phyloP scores from a whole-genome alignment of 1,140 invertebrate genomes.

The Psix sp. region DNA sequence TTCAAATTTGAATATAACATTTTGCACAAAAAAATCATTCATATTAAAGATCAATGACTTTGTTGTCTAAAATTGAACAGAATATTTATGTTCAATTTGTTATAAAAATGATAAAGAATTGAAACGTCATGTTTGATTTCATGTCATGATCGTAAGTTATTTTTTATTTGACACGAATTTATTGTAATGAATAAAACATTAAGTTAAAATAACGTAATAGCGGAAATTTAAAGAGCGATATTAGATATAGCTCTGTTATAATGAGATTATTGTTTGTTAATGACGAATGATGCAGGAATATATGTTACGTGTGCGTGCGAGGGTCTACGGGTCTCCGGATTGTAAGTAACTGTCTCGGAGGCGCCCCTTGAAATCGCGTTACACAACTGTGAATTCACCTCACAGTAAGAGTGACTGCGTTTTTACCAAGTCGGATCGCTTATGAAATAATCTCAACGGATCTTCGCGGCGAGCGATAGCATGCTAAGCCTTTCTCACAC shows the following conservation, averaged over 20 bases:
- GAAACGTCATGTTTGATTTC: too few species aligned
- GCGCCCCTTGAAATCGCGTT: conserved; percentile 59
- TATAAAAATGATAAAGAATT: too few species aligned
- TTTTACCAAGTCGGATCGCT: conserved; percentile 72
- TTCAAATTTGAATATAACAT: too few species aligned
- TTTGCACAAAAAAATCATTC: too few species aligned
- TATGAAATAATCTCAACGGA: conserved; percentile 71
- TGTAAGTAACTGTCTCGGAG: conserved; percentile 39
- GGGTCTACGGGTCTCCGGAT: conserved; percentile 30
- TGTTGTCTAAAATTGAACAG: too few species aligned
- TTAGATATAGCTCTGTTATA: conserved; percentile 38
- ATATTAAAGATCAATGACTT: too few species aligned
- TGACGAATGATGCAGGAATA: conserved; percentile 49
- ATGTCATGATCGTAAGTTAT: background rate
- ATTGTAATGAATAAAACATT: conserved; percentile 32
- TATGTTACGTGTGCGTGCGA: conserved; percentile 46
- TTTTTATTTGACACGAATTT: background rate
- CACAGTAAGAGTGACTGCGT: conserved; percentile 65
- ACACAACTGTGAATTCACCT: conserved; percentile 63
- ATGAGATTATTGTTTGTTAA: conserved; percentile 56
- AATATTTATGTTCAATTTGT: too few species aligned
- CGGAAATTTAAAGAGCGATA: conserved; percentile 23
- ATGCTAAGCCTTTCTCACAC: conserved; percentile 64
- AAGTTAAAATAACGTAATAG: conserved; percentile 6
- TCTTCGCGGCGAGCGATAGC: conserved; percentile 44